Base-by-base conservation (phyloP, 2,113 vertebrate species). In the Cynopterus brachyotis region DNA sequence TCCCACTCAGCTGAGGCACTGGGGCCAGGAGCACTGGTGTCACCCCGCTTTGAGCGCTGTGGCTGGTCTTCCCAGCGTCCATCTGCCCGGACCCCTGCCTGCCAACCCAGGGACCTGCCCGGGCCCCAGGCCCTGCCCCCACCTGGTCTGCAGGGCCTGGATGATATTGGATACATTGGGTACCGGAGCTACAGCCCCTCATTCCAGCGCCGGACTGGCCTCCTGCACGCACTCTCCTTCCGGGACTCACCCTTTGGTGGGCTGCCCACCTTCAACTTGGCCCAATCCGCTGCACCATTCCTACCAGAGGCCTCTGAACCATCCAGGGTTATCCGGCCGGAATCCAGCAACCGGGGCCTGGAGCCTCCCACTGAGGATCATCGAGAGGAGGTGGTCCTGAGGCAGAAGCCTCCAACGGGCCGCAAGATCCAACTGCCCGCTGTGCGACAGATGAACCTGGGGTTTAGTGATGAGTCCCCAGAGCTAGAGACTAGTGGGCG, bases 171-270 rank as follows among this genome's bases (percentile, higher is more conserved):
- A 2, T 99, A 99, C 95, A 97, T 99, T 0, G 99, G 99, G 20
- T 99, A 99, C 98, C 99, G 99, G 69, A 99, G 99, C 98, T 99
- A 99, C 97, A 99, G 99, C 98, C 99, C 99, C 0, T 99, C 99
- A 12, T 99, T 99, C 96, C 99, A 99, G 98, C 99, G 99, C 72
- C 99, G 99, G 97, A 99, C 99, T 0, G 99, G 99, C 47, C 99
- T 99, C 83, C 98, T 99, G 91, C 99, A 99, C 2, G 99, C 99
- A 7, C 99, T 99, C 73, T 99, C 99, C 67, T 99, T 99, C 98
- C 99, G 99, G 53, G 99, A 99, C 98, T 99, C 99, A 0, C 98
- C 99, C 1, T 99, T 99, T 15, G 99, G 99, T 4, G 99, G 99
- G 3, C 99, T 99, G 9, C 99, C 97, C 96, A 99, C 97, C 96